A percentile compares a stretch with the other conserved stretches of the same genome.
Evolutionary conservation across 2,113 vertebrate species (phyloP).

Genomic region (Phainopepla nitens): DNA sequence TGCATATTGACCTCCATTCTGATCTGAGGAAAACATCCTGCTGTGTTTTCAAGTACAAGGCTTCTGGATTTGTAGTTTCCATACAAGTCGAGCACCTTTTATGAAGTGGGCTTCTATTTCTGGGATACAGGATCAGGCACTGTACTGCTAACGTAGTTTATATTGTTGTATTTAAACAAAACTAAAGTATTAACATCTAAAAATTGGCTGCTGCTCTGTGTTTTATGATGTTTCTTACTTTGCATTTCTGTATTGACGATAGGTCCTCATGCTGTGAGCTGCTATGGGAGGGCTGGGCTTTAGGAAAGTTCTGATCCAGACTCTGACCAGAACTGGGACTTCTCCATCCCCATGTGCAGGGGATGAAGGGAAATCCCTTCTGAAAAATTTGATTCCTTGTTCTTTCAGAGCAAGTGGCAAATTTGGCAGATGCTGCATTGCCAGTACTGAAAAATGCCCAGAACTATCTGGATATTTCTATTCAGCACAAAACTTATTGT

Average conservation of each 20-base stretch:
- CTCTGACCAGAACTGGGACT: neutral
- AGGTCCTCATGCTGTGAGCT: neutral
- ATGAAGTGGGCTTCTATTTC: neutral
- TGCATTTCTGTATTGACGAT: neutral
- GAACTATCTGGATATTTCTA: neutral
- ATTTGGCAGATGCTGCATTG: neutral
- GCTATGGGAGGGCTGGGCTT: neutral
- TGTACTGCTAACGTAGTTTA: conserved; percentile 17
- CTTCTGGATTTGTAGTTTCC: neutral
- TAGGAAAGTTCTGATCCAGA: neutral
- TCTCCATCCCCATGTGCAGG: neutral
- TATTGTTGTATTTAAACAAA: conserved; percentile 20
- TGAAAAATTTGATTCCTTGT: neutral
- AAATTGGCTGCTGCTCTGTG: neutral
- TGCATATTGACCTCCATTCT: neutral
- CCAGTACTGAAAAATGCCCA: neutral
- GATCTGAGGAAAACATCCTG: neutral
- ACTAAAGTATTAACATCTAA: conserved; percentile 60
- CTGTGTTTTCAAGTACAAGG: neutral
- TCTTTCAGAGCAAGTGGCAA: neutral
- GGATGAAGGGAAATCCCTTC: neutral
- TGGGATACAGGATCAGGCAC: conserved; percentile 17
- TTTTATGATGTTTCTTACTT: neutral
- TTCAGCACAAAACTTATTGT: neutral
- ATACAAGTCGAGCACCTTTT: neutral